Conservation (phyloP, 2,888 invertebrate genomes). For the Lampropteryx suffumata region DNA sequence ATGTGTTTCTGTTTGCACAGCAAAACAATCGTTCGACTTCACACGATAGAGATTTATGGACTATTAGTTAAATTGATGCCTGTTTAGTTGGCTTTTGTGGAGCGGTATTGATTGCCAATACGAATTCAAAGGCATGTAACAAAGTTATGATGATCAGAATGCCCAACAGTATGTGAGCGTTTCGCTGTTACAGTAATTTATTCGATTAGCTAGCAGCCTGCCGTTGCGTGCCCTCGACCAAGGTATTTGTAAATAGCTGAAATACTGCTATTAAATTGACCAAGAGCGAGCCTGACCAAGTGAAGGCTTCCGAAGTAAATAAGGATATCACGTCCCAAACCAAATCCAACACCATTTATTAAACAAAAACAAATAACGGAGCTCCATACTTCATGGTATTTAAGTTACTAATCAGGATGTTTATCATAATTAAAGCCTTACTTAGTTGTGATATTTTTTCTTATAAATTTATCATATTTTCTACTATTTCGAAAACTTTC, state of each 20-base stretch:
- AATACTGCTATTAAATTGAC: not conserved
- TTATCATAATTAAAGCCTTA: too few species aligned
- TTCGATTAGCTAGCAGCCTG: constrained; percentile 50
- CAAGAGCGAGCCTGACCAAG: too few species aligned
- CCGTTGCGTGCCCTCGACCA: constrained; percentile 57
- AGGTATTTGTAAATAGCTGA: constrained; percentile 27
- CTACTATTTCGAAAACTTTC: too few species aligned
- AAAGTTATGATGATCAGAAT: constrained; percentile 24
- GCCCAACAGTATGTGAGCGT: constrained; percentile 8
- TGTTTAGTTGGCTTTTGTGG: constrained; percentile 3
- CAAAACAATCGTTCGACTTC: constrained; percentile 2
- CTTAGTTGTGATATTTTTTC: too few species aligned
- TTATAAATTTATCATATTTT: too few species aligned
- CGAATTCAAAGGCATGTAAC: constrained; percentile 17
- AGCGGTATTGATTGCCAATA: constrained; percentile 15
- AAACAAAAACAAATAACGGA: too few species aligned
- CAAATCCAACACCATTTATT: too few species aligned
- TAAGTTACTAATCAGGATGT: too few species aligned
- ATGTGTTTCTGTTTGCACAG: not conserved
- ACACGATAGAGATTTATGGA: constrained; percentile 1
- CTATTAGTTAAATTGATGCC: constrained; percentile 12
- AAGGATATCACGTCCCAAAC: too few species aligned
- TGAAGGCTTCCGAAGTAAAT: too few species aligned
- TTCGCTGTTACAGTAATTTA: constrained; percentile 56
- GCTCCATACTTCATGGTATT: too few species aligned